Evolutionary conservation across 2,888 invertebrate species (phyloP).

Genomic region (Halocaridina rubra): DNA sequence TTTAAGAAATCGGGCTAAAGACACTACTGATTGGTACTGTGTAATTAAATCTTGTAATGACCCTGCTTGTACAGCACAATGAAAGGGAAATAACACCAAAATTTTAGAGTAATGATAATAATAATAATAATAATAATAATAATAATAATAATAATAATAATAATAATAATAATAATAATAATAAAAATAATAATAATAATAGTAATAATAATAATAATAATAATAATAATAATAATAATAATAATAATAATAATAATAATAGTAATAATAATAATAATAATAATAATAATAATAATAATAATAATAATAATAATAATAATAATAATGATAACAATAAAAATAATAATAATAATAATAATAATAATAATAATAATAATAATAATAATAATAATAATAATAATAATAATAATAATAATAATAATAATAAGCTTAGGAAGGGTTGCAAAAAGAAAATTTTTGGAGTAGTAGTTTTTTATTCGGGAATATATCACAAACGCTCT

Average conservation of each 20-base stretch:
- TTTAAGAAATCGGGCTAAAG: too few species aligned
- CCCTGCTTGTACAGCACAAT: neutral
- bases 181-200: neutral
- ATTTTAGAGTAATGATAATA: neutral
- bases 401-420: slow-evolving; percentile 1
- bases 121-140: neutral
- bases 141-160: neutral
- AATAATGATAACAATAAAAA: neutral
- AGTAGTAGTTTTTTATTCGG: neutral
- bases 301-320: neutral
- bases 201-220: neutral
- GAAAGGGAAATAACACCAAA: neutral
- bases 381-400: neutral
- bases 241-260: neutral
- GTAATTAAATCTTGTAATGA: neutral
- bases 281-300: neutral
- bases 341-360: neutral
- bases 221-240: neutral
- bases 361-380: neutral
- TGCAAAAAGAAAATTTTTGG: neutral
- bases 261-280: neutral
- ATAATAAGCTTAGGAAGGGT: too few species aligned
- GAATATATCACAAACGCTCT: slow-evolving; percentile 4
- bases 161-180: neutral
- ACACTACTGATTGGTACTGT: neutral